These are phyloP conservation scores for Palythoa grandis DNA, from an alignment of 92 coral and sea anemone genomes.

Conservation along the genomic window DNA sequence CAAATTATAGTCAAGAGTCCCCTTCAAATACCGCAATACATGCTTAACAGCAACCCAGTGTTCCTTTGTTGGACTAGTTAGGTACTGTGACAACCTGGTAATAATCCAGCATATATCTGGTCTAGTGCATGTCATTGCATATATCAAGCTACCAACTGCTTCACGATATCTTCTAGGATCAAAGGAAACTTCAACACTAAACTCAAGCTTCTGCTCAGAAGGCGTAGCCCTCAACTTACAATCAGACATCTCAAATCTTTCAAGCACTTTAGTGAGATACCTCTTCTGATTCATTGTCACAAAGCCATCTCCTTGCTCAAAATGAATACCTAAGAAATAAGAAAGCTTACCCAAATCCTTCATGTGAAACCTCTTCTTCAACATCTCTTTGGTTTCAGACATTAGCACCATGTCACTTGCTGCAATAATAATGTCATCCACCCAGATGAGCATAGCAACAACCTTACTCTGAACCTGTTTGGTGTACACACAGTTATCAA, in stretches of 20 bases:
- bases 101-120: constrained; percentile 39
- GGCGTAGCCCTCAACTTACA: constrained; percentile 57
- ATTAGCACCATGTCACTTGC: constrained; percentile 47
- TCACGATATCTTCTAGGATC: constrained; percentile 35
- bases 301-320: constrained; percentile 50
- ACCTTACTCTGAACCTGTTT: constrained; percentile 4
- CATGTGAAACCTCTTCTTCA: constrained; percentile 52
- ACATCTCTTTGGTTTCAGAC: constrained; percentile 22
- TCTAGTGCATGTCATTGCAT: constrained; percentile 36
- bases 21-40: constrained; percentile 39
- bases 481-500: constrained; percentile 63
- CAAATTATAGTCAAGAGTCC: constrained; percentile 8
- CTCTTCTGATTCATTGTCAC: constrained; percentile 43
- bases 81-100: constrained; percentile 28
- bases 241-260: constrained; percentile 57
- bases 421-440: constrained; percentile 53
- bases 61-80: constrained; percentile 11
- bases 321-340: constrained; percentile 46
- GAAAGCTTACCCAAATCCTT: constrained; percentile 58
- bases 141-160: constrained; percentile 27
- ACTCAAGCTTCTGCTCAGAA: constrained; percentile 45
- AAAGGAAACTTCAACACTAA: background rate
- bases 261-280: constrained; percentile 40
- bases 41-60: constrained; percentile 38
- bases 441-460: constrained; percentile 46